A percentile compares a stretch with the other conserved stretches of the same genome.
phyloP scores from a whole-genome alignment of 2,888 invertebrate species.

The Coenonympha arcania region DNA sequence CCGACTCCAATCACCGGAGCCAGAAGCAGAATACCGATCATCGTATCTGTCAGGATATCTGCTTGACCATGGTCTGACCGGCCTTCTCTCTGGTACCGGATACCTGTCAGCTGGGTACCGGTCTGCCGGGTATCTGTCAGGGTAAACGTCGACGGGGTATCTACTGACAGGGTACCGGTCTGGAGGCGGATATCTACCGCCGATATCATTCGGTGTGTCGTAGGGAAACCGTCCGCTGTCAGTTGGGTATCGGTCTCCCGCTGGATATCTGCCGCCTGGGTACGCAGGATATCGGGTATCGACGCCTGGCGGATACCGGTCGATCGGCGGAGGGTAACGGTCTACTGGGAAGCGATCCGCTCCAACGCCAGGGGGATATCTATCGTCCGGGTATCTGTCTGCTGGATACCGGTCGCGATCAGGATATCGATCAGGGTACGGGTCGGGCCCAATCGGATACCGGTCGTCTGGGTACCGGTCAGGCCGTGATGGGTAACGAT shows the following conservation, averaged over 20 bases:
- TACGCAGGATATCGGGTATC: conserved; percentile 70
- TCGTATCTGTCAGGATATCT: conserved; percentile 70
- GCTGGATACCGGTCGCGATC: conserved; percentile 48
- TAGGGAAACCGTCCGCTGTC: conserved; percentile 56
- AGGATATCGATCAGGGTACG: conserved; percentile 59
- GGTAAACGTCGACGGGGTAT: conserved; percentile 56
- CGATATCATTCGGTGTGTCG: conserved; percentile 47
- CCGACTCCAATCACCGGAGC: conserved; percentile 56
- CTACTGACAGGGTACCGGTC: conserved; percentile 61
- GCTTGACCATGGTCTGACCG: conserved; percentile 42
- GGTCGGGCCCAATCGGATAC: conserved; percentile 53
- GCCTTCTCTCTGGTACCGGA: conserved; percentile 58
- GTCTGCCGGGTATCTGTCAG: conserved; percentile 50
- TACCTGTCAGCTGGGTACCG: conserved; percentile 69
- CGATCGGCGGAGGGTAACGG: conserved; percentile 64
- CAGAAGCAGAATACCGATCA: conserved; percentile 55
- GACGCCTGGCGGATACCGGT: conserved; percentile 60
- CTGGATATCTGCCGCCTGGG: conserved; percentile 63
- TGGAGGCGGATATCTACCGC: conserved; percentile 51
- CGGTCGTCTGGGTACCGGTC: conserved; percentile 71
- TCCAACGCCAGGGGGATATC: conserved; percentile 63
- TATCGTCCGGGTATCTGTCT: conserved; percentile 61
- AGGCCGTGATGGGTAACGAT: conserved; percentile 61
- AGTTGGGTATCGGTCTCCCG: conserved; percentile 54
- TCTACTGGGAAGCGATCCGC: conserved; percentile 57